Conservation (phyloP, 2,113 vertebrate species). For the Myrmecobius fasciatus region DNA sequence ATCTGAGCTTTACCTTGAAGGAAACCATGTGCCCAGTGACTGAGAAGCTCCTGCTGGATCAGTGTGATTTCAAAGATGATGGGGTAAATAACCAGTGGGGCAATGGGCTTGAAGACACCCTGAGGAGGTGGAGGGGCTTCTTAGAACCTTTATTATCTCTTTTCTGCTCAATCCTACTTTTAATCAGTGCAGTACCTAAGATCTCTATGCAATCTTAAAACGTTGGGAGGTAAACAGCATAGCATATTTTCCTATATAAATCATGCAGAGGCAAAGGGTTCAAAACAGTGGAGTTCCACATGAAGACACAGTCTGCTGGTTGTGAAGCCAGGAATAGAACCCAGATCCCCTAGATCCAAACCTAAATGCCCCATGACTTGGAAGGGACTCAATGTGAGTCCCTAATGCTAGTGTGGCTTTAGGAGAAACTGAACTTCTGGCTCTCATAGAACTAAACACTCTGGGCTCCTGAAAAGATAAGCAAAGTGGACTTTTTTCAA, state of each 20-base stretch:
- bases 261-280: not conserved
- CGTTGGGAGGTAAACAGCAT: not conserved
- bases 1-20: not conserved
- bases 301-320: not conserved
- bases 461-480: not conserved
- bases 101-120: not conserved
- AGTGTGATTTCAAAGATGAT: not conserved
- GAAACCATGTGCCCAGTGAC: not conserved
- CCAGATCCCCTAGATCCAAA: not conserved
- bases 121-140: not conserved
- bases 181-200: not conserved
- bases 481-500: not conserved
- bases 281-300: not conserved
- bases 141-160: not conserved
- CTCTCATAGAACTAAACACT: not conserved
- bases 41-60: not conserved
- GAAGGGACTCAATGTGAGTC: not conserved
- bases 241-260: not conserved
- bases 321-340: not conserved
- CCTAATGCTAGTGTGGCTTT: not conserved
- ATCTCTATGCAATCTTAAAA: not conserved
- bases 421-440: not conserved
- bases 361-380: not conserved
- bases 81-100: not conserved
- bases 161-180: not conserved